A percentile compares a stretch with the other conserved stretches of the same genome.
phyloP scores from a whole-genome alignment of 2,113 vertebrate species.

The Phrynocephalus versicolor region DNA sequence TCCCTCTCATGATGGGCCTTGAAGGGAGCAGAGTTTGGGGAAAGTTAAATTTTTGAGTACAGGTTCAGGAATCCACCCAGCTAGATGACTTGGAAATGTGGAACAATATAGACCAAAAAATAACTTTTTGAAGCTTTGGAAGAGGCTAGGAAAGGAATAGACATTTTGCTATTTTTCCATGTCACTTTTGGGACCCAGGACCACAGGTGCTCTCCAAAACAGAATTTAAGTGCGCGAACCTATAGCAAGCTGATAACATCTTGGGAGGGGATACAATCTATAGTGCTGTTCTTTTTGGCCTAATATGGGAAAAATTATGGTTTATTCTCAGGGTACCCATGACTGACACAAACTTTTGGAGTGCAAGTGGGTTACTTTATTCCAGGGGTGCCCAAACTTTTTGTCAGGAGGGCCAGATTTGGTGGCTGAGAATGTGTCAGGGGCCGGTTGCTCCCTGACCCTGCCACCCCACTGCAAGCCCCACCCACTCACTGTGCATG shows the following conservation, averaged over 20 bases:
- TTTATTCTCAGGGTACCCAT: not conserved
- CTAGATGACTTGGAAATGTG: not conserved
- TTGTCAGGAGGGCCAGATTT: too few species aligned
- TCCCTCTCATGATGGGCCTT: too few species aligned
- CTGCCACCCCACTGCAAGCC: too few species aligned
- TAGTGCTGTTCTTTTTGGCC: not conserved
- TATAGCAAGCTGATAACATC: not conserved
- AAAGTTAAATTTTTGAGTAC: too few species aligned
- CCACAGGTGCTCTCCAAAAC: not conserved
- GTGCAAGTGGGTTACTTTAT: not conserved
- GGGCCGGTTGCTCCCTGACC: too few species aligned
- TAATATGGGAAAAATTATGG: not conserved
- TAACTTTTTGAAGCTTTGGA: not conserved
- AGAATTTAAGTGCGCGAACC: not conserved
- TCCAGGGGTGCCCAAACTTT: too few species aligned
- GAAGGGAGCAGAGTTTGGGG: too few species aligned
- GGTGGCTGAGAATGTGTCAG: too few species aligned
- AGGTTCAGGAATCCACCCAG: too few species aligned
- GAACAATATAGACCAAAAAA: too few species aligned
- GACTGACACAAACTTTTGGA: not conserved
- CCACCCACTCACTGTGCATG: too few species aligned
- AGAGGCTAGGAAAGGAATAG: not conserved
- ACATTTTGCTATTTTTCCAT: not conserved
- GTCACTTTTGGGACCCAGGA: not conserved
- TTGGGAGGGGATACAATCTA: not conserved